Conservation (phyloP, 2,888 invertebrate species). For the Graphium colonna region DNA sequence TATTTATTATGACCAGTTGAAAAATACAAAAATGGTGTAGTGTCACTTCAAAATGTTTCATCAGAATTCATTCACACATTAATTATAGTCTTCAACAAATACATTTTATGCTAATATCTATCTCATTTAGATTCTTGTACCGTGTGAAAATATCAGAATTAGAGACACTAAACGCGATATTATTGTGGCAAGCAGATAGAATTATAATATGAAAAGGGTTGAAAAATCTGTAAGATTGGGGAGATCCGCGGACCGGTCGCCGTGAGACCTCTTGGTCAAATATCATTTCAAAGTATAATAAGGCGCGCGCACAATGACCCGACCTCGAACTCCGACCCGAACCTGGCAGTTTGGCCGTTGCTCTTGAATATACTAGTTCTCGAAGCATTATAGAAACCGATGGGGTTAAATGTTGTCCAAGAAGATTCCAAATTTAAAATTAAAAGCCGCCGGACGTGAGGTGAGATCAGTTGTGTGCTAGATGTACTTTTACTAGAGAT, state of each 20-base stretch:
- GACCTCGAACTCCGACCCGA: conserved; percentile 53
- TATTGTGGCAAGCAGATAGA: conserved; percentile 12
- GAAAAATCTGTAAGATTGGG: conserved; percentile 3
- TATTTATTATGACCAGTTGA: no score
- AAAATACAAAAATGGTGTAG: no score
- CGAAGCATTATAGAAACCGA: background rate
- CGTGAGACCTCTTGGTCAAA: conserved; percentile 59
- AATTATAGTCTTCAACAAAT: no score
- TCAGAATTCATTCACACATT: no score
- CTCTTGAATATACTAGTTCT: conserved; percentile 39
- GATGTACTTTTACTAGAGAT: no score
- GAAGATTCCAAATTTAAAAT: conserved; percentile 9
- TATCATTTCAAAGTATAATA: conserved; percentile 47
- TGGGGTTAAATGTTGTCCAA: conserved; percentile 2
- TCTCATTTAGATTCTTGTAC: background rate
- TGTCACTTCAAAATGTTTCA: no score
- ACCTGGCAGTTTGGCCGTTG: conserved; percentile 62
- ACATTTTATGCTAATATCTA: no score
- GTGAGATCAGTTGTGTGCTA: background rate
- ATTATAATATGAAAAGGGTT: conserved; percentile 19
- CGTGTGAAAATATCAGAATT: conserved; percentile 13
- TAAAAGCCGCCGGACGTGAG: conserved; percentile 6
- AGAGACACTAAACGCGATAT: conserved; percentile 4
- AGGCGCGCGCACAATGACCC: conserved; percentile 52
- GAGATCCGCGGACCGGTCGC: conserved; percentile 43